Conservation (phyloP, 2,888 invertebrate genomes). For the Pollenia angustigena region DNA sequence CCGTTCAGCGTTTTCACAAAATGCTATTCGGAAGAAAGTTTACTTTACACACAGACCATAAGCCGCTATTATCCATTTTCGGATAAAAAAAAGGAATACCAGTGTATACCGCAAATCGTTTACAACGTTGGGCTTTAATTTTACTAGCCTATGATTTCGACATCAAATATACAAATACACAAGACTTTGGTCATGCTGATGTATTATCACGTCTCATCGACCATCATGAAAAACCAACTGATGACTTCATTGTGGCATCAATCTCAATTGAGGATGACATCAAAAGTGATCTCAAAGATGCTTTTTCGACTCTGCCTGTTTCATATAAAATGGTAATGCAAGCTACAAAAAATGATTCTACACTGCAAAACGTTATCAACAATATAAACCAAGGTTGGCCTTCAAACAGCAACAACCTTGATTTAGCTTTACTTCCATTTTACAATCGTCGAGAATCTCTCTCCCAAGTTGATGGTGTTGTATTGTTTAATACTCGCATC, state of each 20-base stretch:
- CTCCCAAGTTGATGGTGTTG: too few relatives aligned
- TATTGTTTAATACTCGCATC: too few relatives aligned
- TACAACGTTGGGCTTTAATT: slow-evolving; percentile 65
- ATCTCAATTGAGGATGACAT: not conserved
- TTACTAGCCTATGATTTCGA: slow-evolving; percentile 69
- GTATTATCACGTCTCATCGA: slow-evolving; percentile 71
- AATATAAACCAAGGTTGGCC: too few relatives aligned
- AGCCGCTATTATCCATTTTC: slow-evolving; percentile 81
- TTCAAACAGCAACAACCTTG: too few relatives aligned
- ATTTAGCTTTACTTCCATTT: too few relatives aligned
- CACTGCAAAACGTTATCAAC: too few relatives aligned
- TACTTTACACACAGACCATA: slow-evolving; percentile 79
- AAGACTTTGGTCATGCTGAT: slow-evolving; percentile 72
- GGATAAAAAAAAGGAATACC: slow-evolving; percentile 77
- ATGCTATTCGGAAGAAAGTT: slow-evolving; percentile 67
- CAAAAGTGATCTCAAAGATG: too few relatives aligned
- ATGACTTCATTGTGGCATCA: slow-evolving; percentile 50
- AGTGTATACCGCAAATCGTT: slow-evolving; percentile 60
- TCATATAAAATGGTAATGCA: too few relatives aligned
- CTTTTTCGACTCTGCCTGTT: too few relatives aligned
- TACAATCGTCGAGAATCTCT: too few relatives aligned
- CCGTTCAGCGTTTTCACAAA: slow-evolving; percentile 63
- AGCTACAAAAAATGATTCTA: too few relatives aligned
- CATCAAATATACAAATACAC: slow-evolving; percentile 71
- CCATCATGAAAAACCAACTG: slow-evolving; percentile 47